phyloP scores from a whole-genome alignment of 2,797 vertebrate species.

The Epinephelus coioides region DNA sequence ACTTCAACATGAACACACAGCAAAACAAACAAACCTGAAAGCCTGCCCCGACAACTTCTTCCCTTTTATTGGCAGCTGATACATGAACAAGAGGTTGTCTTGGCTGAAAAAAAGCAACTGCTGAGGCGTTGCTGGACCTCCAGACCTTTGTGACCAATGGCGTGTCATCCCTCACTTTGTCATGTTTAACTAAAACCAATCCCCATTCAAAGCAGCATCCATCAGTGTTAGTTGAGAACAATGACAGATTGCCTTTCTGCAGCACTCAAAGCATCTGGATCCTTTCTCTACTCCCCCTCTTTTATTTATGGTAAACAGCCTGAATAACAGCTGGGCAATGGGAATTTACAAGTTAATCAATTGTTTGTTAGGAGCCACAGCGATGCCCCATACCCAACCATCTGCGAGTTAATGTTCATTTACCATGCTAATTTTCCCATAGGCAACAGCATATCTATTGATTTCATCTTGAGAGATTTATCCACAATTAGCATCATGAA shows the following conservation, averaged over 20 bases:
- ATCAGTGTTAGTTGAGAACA: constrained; percentile 91
- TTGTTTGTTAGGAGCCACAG: constrained; percentile 86
- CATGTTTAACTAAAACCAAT: constrained; percentile 96
- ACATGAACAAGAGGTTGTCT: constrained; percentile 78
- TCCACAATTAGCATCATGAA: constrained; percentile 59
- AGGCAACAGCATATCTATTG: constrained; percentile 76
- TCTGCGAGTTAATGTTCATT: constrained; percentile 88
- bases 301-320: constrained; percentile 88
- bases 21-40: constrained; percentile 69
- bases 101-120: constrained; percentile 70
- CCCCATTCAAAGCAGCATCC: constrained; percentile 90
- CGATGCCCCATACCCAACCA: constrained; percentile 81
- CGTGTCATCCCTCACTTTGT: constrained; percentile 92
- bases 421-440: constrained; percentile 84
- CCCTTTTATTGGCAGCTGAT: constrained; percentile 82
- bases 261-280: constrained; percentile 89
- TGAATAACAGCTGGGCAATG: constrained; percentile 89
- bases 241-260: constrained; percentile 88
- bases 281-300: constrained; percentile 82
- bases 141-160: constrained; percentile 87
- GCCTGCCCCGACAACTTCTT: constrained; percentile 65
- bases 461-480: constrained; percentile 72
- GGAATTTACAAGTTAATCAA: constrained; percentile 90
- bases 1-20: constrained; percentile 39
- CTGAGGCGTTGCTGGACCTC: constrained; percentile 81